phyloP scores from a whole-genome alignment of 2,113 vertebrate genomes.

The Sula dactylatra region DNA sequence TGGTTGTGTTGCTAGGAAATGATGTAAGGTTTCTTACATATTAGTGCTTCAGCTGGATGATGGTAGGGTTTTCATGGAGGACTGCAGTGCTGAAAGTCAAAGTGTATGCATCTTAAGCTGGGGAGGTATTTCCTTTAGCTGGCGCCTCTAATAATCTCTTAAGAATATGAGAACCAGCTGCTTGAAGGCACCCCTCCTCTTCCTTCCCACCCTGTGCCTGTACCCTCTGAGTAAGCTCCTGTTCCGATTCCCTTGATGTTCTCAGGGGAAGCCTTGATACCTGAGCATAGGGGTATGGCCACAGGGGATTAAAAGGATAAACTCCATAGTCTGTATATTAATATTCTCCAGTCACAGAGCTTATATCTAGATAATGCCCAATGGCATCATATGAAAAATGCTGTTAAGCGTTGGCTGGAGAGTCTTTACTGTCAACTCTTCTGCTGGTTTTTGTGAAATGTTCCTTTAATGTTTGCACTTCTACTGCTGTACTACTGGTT shows the following conservation, averaged over 20 bases:
- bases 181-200: background rate
- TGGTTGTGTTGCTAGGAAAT: background rate
- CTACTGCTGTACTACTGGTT: background rate
- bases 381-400: background rate
- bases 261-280: background rate
- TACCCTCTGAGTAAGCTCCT: background rate
- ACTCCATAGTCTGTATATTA: background rate
- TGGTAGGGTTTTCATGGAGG: background rate
- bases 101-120: background rate
- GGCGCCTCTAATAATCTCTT: background rate
- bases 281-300: background rate
- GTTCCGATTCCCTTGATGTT: background rate
- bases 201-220: background rate
- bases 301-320: constrained; percentile 7
- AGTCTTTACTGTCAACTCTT: background rate
- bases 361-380: background rate
- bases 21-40: background rate
- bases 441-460: background rate
- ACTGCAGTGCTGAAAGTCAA: background rate
- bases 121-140: constrained; percentile 41
- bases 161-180: background rate
- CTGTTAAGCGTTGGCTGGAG: background rate
- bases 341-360: background rate
- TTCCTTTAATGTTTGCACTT: background rate
- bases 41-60: background rate